phyloP scores from a whole-genome alignment of 1,140 invertebrate genomes.

The roundworm (Caenorhabditis elegans) region WBcel235 BX284606.5:5438001-5438500 shows the following conservation, averaged over 20 bases:
- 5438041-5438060: conserved; percentile 12
- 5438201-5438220: background rate
- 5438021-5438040: background rate
- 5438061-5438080: background rate
- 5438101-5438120: conserved; percentile 61
- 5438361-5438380: background rate
- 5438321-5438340: background rate
- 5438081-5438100: conserved; percentile 50
- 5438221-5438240: background rate
- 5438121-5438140: conserved; percentile 63
- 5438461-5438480: conserved; percentile 32
- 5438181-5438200: background rate
- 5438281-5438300: background rate
- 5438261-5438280: background rate
- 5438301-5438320: background rate
- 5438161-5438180: conserved; percentile 31
- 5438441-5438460: conserved; percentile 14
- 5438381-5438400: background rate
- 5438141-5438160: conserved; percentile 53
- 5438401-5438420: conserved; percentile 34
- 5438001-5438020: background rate
- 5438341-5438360: background rate
- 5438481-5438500: conserved; percentile 4
- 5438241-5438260: background rate
- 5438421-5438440: conserved; percentile 19